Conservation (phyloP, 2,113 vertebrate species). For the Phaethon lepturus region DNA sequence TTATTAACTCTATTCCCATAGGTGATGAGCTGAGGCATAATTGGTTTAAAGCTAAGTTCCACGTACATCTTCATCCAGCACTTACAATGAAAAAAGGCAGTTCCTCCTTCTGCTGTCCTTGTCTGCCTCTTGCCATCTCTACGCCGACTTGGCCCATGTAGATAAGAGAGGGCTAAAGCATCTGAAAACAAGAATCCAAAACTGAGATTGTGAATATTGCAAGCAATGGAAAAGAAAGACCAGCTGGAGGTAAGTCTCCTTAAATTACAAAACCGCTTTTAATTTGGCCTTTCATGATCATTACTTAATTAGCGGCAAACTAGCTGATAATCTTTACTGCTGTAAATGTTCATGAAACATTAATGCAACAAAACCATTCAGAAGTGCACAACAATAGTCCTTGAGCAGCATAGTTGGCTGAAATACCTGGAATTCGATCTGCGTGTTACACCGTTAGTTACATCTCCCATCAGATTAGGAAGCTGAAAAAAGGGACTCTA, state of each 20-base stretch:
- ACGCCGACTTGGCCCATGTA: fast-evolving
- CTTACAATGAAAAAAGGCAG: background rate
- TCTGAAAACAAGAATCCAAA: background rate
- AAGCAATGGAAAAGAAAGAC: background rate
- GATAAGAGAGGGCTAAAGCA: background rate
- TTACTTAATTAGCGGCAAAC: background rate
- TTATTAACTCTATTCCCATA: background rate
- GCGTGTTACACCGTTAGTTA: background rate
- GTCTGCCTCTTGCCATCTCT: background rate
- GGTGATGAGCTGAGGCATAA: background rate
- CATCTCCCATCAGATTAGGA: background rate
- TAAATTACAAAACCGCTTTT: background rate
- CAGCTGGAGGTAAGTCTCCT: background rate
- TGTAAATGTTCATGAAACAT: background rate
- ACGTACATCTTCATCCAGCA: background rate
- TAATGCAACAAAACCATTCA: background rate
- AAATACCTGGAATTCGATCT: background rate
- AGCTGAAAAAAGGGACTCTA: background rate
- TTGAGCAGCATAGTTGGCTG: background rate
- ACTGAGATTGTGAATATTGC: background rate
- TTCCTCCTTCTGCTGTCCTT: background rate
- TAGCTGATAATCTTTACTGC: background rate
- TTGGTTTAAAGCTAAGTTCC: background rate
- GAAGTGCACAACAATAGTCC: background rate
- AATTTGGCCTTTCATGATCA: background rate